Percentiles rank a stretch among this genome's conserved stretches.
phyloP scores from a whole-genome alignment of 2,113 vertebrate genomes.

The Triplophysa dalaica region DNA sequence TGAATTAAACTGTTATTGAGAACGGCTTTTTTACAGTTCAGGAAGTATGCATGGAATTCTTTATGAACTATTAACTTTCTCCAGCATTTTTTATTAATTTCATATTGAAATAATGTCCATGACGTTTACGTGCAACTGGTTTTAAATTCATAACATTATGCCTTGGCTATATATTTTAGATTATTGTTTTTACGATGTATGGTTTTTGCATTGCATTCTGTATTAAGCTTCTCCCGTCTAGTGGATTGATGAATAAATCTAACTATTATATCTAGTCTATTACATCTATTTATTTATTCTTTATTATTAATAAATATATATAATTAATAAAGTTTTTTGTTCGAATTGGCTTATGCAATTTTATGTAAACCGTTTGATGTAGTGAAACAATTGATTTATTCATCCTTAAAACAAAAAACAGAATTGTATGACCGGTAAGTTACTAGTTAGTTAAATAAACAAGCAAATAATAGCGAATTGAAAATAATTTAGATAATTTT shows the following conservation, averaged over 20 bases:
- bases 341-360: neutral
- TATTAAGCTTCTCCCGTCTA: slow-evolving; percentile 43
- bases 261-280: slow-evolving; percentile 41
- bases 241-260: slow-evolving; percentile 54
- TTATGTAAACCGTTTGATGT: too few species aligned
- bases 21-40: slow-evolving; percentile 79
- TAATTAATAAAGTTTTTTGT: neutral
- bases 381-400: neutral
- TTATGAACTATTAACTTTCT: slow-evolving; percentile 42
- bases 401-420: neutral
- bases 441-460: too few species aligned
- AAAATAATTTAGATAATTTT: too few species aligned
- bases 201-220: slow-evolving; percentile 42
- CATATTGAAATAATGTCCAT: slow-evolving; percentile 56
- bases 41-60: slow-evolving; percentile 80
- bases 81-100: slow-evolving; percentile 54
- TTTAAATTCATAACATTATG: slow-evolving; percentile 30
- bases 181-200: slow-evolving; percentile 34
- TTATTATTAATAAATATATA: too few species aligned
- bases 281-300: neutral
- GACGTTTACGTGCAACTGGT: slow-evolving; percentile 27
- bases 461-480: too few species aligned
- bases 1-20: slow-evolving; percentile 11
- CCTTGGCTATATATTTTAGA: neutral
- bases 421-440: too few species aligned